Evolutionary conservation across 2,797 vertebrate species (phyloP), one percentile per base, ranked within the genome.

Genomic region (Ataeniobius toweri): DNA sequence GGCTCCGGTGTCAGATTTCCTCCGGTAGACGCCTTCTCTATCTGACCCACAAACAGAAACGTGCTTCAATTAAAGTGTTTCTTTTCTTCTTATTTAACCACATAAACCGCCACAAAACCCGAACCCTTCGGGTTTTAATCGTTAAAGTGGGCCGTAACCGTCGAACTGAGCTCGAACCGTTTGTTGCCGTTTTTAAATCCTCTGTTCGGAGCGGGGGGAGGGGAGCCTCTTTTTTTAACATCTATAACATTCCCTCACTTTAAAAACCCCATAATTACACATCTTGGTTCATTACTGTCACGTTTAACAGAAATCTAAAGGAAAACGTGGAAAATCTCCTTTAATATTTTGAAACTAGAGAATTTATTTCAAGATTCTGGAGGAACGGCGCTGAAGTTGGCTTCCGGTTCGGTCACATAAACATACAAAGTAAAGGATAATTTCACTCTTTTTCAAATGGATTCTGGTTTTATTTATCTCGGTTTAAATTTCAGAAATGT

Each of bases 1-100:
- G 78, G 86, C 80, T 80, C 77, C 77, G 84, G 94, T 93, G 91
- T 96, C 92, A 82, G 59, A 61, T 95, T 94, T 89, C 94, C 74
- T 58, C 56, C 26, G 82, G 89, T 91, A 67, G 82, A 93, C 92
- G 91, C 93, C 92, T 91, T 86, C 85, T 74, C 58, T 53, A 70
- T 76, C 74, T 78, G 69, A 87, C 77, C 69, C 63, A 89, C 84
- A 90, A 89, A 92, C 81, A 87, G 1, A 67, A 67, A 67, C 79
- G 56, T 4, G 1, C 58, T 26, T 12, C 31, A 12, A 10, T n/a
- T 10, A 0, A 3, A 1, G 20, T 1, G 6, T 24, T n/a, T 73
- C n/a, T 5, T 36, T 36, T 36, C 20, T 18, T 12, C 75, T 73
- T 63, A 71, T 82, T 75, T 10, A 74, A 74, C 79, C 20, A 67